Evolutionary conservation across 2,797 vertebrate species (phyloP), one percentile per base, ranked within the genome.

Genomic region (Tauraco hartlaubi): DNA sequence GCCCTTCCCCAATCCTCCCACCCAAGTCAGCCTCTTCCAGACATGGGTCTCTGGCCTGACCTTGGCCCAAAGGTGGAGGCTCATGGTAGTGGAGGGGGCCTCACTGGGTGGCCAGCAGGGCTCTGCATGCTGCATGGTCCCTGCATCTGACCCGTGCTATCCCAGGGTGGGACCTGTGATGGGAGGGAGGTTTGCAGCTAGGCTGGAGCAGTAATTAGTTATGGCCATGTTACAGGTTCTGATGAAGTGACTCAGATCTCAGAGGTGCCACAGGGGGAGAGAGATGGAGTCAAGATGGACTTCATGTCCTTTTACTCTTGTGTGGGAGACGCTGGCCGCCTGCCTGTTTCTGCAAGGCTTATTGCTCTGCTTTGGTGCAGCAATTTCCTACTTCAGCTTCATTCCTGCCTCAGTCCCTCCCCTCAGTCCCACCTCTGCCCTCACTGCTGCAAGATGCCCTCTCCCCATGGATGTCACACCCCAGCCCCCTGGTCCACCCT

Each of bases 121-220:
- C 23, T 85, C 56, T 80, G 55, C 16, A 18, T 33, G 12, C 49
- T 25, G 28, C 22, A 8, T 37, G 41, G 28, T 43, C 54, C 59
- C 54, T 66, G 39, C 29, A 28, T 21, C 21, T 2, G 1, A 29
- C 35, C 49, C 0, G 0, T 37, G 68, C 29, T 9, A 13, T 49
- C 8, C 41, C 22, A 15, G 37, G 20, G 10, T 54, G 41, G 15
- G 41, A 77, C 26, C 6, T 1, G 1, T 0, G 0, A 11, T 35
- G 39, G 21, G 48, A 58, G 48, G 37, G 51, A 58, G 23, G 16
- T 62, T 64, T 92, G 91, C 54, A 69, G 74, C 56, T 54, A 18
- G 69, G 19, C 14, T 71, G 71, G 46, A 89, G 41, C 66, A 61
- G 37, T 61, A 37, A 52, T 85, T 63, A 46, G 37, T 64, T 62